Conservation (phyloP, 2,797 vertebrate species). For the Monodelphis domestica region DNA sequence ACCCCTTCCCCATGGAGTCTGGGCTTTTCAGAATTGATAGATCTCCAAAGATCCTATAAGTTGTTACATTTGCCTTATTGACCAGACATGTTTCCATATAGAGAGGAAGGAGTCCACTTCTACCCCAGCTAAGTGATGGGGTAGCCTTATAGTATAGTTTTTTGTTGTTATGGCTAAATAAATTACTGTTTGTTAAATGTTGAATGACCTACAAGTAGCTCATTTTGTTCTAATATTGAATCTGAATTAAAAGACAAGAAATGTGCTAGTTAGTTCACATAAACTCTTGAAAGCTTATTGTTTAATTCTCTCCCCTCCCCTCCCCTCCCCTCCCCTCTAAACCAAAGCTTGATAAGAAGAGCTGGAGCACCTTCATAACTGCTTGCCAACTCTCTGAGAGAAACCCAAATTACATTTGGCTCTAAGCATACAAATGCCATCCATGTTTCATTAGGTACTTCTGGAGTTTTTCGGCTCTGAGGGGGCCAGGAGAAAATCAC, state of each 20-base stretch:
- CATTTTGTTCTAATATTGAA: no score
- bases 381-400: neutral
- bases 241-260: no score
- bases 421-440: neutral
- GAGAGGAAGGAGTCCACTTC: no score
- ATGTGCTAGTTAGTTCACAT: no score
- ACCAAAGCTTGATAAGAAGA: neutral
- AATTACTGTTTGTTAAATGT: no score
- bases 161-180: no score
- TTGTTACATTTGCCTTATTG: neutral
- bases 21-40: neutral
- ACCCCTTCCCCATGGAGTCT: neutral
- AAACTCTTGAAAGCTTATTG: neutral
- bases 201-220: no score
- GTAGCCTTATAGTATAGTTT: no score
- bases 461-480: neutral
- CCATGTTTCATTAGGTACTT: neutral
- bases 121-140: no score
- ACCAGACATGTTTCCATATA: no score
- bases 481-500: neutral
- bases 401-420: neutral
- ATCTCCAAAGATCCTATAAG: neutral
- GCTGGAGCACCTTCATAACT: constrained; percentile 2
- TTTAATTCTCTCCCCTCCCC: no score
- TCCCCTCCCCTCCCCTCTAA: neutral